phyloP scores from a whole-genome alignment of 2,113 vertebrate genomes.

The Mastomys natalensis region DNA sequence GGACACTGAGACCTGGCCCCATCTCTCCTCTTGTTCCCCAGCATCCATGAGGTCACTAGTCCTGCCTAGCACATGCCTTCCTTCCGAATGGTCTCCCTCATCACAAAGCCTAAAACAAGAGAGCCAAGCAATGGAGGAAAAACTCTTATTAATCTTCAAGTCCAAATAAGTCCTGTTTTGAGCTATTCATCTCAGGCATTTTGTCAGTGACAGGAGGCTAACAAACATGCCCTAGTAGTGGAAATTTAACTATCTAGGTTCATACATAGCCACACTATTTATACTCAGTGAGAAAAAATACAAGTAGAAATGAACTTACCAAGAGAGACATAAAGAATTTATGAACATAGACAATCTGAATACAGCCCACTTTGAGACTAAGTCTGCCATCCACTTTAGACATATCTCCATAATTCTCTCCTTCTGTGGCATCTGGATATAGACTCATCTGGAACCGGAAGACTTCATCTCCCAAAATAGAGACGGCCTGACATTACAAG shows the following conservation, averaged over 20 bases:
- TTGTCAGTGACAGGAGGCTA: neutral
- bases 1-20: neutral
- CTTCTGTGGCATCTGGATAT: conserved; percentile 94
- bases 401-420: conserved; percentile 91
- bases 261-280: conserved; percentile 10
- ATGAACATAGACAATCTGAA: conserved; percentile 96
- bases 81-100: neutral
- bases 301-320: conserved; percentile 88
- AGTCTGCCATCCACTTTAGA: conserved; percentile 93
- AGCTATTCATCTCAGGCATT: neutral
- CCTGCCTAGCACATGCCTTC: neutral
- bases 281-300: conserved; percentile 26
- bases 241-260: neutral
- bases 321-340: conserved; percentile 95
- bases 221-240: neutral
- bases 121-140: neutral
- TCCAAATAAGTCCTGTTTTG: neutral
- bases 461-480: conserved; percentile 96
- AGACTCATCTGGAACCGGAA: conserved; percentile 94
- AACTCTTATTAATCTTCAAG: too few relatives aligned
- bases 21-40: neutral
- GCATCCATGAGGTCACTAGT: neutral
- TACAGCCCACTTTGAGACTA: conserved; percentile 95
- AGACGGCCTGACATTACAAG: conserved; percentile 90
- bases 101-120: neutral